Evolutionary conservation across 2,797 vertebrate genomes (phyloP).

Genomic region (Anguilla pacifica): DNA sequence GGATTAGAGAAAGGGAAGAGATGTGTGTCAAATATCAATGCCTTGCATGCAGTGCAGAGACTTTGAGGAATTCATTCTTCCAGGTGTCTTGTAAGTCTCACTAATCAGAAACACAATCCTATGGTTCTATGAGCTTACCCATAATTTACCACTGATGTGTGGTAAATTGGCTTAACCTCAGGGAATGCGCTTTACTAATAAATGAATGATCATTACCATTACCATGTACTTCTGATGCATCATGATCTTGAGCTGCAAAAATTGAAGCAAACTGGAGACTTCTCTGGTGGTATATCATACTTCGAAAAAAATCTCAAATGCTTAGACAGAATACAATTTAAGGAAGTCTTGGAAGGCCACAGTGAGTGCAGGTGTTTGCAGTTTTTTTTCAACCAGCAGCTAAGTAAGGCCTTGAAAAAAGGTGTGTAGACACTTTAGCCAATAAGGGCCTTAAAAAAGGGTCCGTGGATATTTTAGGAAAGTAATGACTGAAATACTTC

Average conservation of each 20-base stretch:
- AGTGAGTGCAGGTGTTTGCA: too few species aligned
- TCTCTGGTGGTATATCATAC: not conserved
- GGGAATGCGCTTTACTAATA: not conserved
- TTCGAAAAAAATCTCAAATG: not conserved
- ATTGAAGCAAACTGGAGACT: not conserved
- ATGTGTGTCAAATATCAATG: not conserved
- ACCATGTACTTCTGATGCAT: not conserved
- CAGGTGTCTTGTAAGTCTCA: not conserved
- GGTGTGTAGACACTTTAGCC: too few species aligned
- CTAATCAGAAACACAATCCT: not conserved
- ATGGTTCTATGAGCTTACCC: not conserved
- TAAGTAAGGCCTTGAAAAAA: too few species aligned
- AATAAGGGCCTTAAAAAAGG: too few species aligned
- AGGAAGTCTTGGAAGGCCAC: not conserved
- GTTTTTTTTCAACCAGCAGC: too few species aligned
- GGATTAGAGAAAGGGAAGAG: not conserved
- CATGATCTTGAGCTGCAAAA: not conserved
- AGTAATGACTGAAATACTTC: too few species aligned
- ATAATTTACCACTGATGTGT: not conserved
- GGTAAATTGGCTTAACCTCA: not conserved
- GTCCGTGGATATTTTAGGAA: too few species aligned
- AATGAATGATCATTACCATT: not conserved
- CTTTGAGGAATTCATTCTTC: not conserved
- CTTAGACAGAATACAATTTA: not conserved
- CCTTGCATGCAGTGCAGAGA: not conserved